Evolutionary conservation across 92 coral and sea anemone species (phyloP).

Genomic region (Meandrina meandrites): DNA sequence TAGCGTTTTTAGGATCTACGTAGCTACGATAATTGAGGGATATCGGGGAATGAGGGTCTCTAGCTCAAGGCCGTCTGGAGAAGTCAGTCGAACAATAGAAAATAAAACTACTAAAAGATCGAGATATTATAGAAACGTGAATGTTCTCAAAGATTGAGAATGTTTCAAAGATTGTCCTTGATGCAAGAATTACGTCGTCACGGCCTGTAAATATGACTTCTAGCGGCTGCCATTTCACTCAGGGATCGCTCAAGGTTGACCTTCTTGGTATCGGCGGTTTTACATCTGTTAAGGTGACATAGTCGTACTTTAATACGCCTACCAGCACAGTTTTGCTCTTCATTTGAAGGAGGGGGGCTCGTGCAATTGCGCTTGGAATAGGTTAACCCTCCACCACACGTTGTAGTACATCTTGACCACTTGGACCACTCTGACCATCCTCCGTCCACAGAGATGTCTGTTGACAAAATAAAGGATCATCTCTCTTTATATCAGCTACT

Average conservation of each 20-base stretch:
- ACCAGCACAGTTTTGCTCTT: slow-evolving; percentile 1
- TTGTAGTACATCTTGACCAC: slow-evolving; percentile 29
- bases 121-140: no score
- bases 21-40: not conserved
- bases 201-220: slow-evolving; percentile 13
- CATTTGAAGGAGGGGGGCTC: not conserved
- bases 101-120: not conserved
- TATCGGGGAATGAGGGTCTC: not conserved
- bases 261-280: not conserved
- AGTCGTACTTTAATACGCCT: slow-evolving; percentile 20
- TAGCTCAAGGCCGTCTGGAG: not conserved
- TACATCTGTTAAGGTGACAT: slow-evolving; percentile 23
- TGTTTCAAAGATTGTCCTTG: no score
- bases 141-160: no score
- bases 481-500: not conserved
- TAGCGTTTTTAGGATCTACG: not conserved
- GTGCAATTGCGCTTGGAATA: slow-evolving; percentile 27
- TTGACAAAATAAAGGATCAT: not conserved
- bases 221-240: slow-evolving; percentile 23
- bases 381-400: slow-evolving; percentile 35
- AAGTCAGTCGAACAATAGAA: not conserved
- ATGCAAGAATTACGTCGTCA: not conserved
- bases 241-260: slow-evolving; percentile 28
- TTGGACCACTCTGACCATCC: slow-evolving; percentile 36
- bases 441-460: slow-evolving; percentile 8